A percentile compares a stretch with the other conserved stretches of the same genome.
Evolutionary conservation across 2,113 vertebrate genomes (phyloP).

Genomic region (Oreochromis tanganicae): DNA sequence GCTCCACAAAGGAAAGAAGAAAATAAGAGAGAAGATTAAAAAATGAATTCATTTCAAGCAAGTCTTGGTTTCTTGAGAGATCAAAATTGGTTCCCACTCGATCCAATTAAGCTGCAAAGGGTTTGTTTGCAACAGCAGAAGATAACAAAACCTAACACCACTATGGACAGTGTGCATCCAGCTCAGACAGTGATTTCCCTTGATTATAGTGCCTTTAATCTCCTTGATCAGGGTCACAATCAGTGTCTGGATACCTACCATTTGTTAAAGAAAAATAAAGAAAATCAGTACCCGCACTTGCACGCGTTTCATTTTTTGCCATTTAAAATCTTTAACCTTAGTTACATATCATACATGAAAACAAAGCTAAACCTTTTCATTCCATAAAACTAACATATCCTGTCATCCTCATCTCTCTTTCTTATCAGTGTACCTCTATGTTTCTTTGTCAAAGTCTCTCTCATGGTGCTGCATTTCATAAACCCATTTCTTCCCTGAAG

Average conservation of each 20-base stretch:
- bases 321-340: slow-evolving; percentile 25
- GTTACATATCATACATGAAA: background rate
- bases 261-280: background rate
- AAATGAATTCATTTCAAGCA: background rate
- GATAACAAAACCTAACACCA: background rate
- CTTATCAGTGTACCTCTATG: background rate
- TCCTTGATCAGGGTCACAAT: background rate
- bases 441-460: slow-evolving; percentile 15
- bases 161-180: background rate
- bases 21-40: background rate
- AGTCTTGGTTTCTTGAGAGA: background rate
- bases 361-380: background rate
- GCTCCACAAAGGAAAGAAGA: background rate
- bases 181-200: background rate
- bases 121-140: background rate
- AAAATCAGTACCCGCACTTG: background rate
- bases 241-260: background rate
- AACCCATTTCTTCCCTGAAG: slow-evolving; percentile 19
- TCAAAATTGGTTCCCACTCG: background rate
- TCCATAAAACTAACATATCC: background rate
- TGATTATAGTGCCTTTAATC: background rate
- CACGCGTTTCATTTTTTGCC: background rate
- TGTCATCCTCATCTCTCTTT: background rate
- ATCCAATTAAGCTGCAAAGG: background rate
- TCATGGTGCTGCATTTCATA: slow-evolving; percentile 22